Conservation (phyloP, 2,888 invertebrate genomes). For the Boloria selene region DNA sequence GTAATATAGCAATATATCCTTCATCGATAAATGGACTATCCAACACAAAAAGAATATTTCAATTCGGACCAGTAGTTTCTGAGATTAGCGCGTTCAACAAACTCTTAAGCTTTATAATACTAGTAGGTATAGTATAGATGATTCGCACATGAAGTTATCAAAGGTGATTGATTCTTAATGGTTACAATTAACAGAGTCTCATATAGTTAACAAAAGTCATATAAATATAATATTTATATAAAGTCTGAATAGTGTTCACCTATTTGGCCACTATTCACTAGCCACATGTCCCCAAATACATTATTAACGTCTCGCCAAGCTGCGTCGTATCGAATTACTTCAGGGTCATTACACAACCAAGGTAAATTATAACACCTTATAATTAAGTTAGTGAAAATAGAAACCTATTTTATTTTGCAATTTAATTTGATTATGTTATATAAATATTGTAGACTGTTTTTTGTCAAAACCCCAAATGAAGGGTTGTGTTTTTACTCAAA, state of each 20-base stretch:
- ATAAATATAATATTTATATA: slow-evolving; percentile 10
- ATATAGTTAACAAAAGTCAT: background rate
- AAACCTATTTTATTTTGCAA: background rate
- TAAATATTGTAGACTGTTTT: background rate
- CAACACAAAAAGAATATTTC: too few relatives aligned
- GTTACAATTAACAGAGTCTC: too few relatives aligned
- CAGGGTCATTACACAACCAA: slow-evolving; percentile 25
- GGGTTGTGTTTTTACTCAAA: too few relatives aligned
- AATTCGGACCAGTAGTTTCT: too few relatives aligned
- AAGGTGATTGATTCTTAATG: too few relatives aligned
- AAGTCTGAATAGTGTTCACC: background rate
- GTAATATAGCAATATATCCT: too few relatives aligned
- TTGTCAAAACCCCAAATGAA: too few relatives aligned
- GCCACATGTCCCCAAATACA: slow-evolving; percentile 11
- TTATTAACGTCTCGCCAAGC: slow-evolving; percentile 32
- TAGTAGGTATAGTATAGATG: too few relatives aligned
- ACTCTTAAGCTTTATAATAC: too few relatives aligned
- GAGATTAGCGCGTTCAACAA: too few relatives aligned
- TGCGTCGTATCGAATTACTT: slow-evolving; percentile 20
- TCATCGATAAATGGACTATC: too few relatives aligned
- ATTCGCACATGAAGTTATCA: too few relatives aligned
- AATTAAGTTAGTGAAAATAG: slow-evolving; percentile 7
- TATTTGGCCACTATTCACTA: background rate
- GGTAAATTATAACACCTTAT: slow-evolving; percentile 11
- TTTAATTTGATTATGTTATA: background rate